Evolutionary conservation across 2,888 invertebrate genomes (phyloP), one percentile per base, ranked within the genome.

Genomic region (Lycia hirtaria): DNA sequence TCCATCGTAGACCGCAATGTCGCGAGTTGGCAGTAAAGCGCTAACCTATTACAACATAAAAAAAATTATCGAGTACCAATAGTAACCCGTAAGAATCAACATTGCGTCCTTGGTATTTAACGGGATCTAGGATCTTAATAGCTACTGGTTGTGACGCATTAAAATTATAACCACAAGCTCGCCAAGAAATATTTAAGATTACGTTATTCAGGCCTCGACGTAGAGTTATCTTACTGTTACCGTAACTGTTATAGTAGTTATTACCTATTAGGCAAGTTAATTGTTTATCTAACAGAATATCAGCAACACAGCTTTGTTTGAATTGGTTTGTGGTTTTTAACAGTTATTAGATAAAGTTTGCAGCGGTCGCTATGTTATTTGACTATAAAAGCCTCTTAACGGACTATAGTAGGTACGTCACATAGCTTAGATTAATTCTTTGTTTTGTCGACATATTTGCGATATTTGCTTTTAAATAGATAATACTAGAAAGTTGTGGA

Each of bases 61-160:
- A 33, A 33, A 9, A 35, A 14, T 35, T 15, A n/a, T 55, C 64
- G 66, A 63, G 45, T 59, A 55, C 47, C 50, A 48, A 43, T 62
- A 56, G 75, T 75, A 74, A 26, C 60, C 47, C 28, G 33, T 47
- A 59, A 62, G 65, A 72, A 66, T 70, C 67, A 69, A 68, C 73
- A 56, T 62, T 63, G 70, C 82, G 81, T 85, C 88, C 87, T 87
- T 84, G 82, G 81, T 80, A 86, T 84, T 85, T 84, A 88, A 85
- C 87, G 85, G 85, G 82, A 85, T 73, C 73, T 74, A 75, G 76
- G 76, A 79, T 77, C 78, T 83, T 83, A 88, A 86, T 84, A 78
- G 86, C 86, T 85, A 87, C 87, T 85, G 84, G 88, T 87, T 87
- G 82, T 84, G 79, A 84, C 72, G 81, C 80, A 78, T 83, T 80